Percentiles rank a stretch among this genome's conserved stretches.
These are phyloP conservation scores for Dynastes hyllus DNA, from an alignment of 2,888 invertebrate species.

Conservation along the genomic window DNA sequence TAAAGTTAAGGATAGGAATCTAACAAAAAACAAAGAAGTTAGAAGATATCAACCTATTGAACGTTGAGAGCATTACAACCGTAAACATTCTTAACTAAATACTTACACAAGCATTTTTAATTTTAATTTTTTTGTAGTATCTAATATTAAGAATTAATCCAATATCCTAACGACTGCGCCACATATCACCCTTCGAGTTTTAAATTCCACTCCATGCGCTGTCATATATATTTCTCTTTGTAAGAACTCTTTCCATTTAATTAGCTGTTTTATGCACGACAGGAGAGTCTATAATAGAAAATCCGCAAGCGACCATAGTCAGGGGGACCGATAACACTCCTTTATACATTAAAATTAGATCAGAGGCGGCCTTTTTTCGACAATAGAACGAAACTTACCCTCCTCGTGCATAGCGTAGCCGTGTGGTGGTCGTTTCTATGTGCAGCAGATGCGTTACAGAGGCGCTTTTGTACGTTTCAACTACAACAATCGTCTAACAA, in stretches of 20 bases:
- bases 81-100: too few relatives aligned
- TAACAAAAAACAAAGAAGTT: too few relatives aligned
- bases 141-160: too few relatives aligned
- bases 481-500: conserved; percentile 35
- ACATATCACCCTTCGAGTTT: too few relatives aligned
- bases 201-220: too few relatives aligned
- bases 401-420: conserved; percentile 11
- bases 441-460: conserved; percentile 42
- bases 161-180: too few relatives aligned
- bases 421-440: neutral
- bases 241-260: conserved; percentile 7
- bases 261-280: conserved; percentile 29
- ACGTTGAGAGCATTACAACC: too few relatives aligned
- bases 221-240: neutral
- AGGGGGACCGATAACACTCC: conserved; percentile 39
- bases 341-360: conserved; percentile 47
- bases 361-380: conserved; percentile 38
- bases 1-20: too few relatives aligned
- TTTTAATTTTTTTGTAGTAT: too few relatives aligned
- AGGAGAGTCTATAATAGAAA: conserved; percentile 18
- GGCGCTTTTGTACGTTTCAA: conserved; percentile 26
- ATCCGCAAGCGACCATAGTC: neutral
- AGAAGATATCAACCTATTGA: too few relatives aligned
- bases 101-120: too few relatives aligned
- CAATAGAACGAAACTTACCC: conserved; percentile 12